Base-by-base conservation (phyloP, 2,888 invertebrate species). In the Cheiracanthium punctorium region DNA sequence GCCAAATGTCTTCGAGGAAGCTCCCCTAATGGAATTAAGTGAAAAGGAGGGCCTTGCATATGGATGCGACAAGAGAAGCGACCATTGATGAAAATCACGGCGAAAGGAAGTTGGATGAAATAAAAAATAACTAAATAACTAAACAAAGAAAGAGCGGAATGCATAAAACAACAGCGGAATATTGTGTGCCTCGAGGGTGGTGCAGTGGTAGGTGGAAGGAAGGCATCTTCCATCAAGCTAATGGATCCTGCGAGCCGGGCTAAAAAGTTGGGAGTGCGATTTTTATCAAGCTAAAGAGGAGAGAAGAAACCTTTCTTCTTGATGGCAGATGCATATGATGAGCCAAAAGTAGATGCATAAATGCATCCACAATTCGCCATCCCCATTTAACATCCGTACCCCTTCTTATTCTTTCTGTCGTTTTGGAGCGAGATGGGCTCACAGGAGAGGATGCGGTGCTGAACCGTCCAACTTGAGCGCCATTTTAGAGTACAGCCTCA, bases 251-350 rank as follows among this genome's bases (percentile, higher is more conserved):
- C 64, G 65, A 82, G 52, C 32, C 73, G 52, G 52, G 81, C 76
- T 77, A 82, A 82, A 77, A 82, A 82, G 77, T 77, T 77, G 72
- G 43, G 76, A 77, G 82, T 72, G 82, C 76, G 77, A 82, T 82
- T 82, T 82, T 82, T 82, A 82, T 82, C 82, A 82, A 82, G 82
- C 76, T 72, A 77, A 82, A 82, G 76, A 82, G 75, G 75, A 75
- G 81, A 82, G 81, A 76, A 82, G 82, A 82, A 82, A 82, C 82
- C 77, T 82, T 82, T 82, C 82, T 72, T 72, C 71, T 77, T 77
- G 82, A 82, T 82, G 82, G 82, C 82, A 82, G 82, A 82, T 82
- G 82, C 82, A 72, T 76, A 82, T 82, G 82, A 82, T 82, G 82
- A 82, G 82, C 67, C 82, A 77, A 82, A 82, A 82, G 82, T 82